Percentiles rank a stretch among this genome's conserved stretches.
Evolutionary conservation across 2,113 vertebrate species (phyloP).

Genomic region (crab-eating macaque (Macaca fascicularis)): T2T-MFA8v1.1 NC_088380.1:65727501-65728000

Average conservation of each 20-base stretch:
- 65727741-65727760: not conserved
- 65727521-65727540: not conserved
- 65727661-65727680: too few relatives aligned
- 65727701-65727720: not conserved
- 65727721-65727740: not conserved
- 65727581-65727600: not conserved
- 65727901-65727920: not conserved
- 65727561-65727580: not conserved
- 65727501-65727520: not conserved
- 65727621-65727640: not conserved
- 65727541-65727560: not conserved
- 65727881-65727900: not conserved
- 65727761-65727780: not conserved
- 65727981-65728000: not conserved
- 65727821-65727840: not conserved
- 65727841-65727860: not conserved
- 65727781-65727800: not conserved
- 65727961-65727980: not conserved
- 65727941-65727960: not conserved
- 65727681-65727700: not conserved
- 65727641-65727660: too few relatives aligned
- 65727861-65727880: not conserved
- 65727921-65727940: not conserved
- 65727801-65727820: not conserved
- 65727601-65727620: not conserved